A percentile compares a stretch with the other conserved stretches of the same genome.
These are phyloP conservation scores for Gobiocypris rarus DNA, from an alignment of 2,113 vertebrate species.

Conservation along the genomic window DNA sequence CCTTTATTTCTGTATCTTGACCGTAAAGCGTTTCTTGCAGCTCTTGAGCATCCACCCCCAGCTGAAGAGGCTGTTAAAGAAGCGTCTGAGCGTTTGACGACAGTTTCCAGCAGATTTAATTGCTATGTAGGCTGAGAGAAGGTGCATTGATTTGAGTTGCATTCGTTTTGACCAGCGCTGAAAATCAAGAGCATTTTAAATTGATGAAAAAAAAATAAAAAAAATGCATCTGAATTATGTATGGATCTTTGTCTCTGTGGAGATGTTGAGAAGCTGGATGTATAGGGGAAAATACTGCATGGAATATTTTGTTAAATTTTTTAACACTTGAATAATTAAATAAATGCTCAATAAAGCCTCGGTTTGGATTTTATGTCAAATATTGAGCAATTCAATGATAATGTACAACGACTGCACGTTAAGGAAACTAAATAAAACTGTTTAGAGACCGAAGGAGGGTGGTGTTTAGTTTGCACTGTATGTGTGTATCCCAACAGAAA, in stretches of 20 bases:
- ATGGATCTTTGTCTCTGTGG: constrained; percentile 2
- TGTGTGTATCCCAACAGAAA: too few relatives aligned
- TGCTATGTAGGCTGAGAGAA: constrained; percentile 58
- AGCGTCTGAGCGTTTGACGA: constrained; percentile 54
- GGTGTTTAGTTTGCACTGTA: too few relatives aligned
- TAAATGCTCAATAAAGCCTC: neutral
- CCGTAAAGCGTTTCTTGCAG: neutral
- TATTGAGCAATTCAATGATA: neutral
- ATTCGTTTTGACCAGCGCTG: neutral
- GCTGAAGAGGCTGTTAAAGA: constrained; percentile 35
- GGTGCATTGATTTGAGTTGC: constrained; percentile 39
- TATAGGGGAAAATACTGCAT: neutral
- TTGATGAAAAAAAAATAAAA: neutral
- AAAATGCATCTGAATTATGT: neutral
- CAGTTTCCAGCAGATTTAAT: constrained; percentile 64
- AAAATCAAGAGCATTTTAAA: constrained; percentile 1
- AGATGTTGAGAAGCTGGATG: neutral
- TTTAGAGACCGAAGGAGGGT: neutral
- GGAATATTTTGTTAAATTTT: neutral
- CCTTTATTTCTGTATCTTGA: neutral
- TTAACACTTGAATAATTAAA: neutral
- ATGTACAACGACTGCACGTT: neutral
- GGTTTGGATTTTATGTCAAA: neutral
- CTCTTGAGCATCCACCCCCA: constrained; percentile 35
- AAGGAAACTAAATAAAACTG: neutral